Conservation (phyloP, 2,113 vertebrate species). For the Chionodraco myersi region DNA sequence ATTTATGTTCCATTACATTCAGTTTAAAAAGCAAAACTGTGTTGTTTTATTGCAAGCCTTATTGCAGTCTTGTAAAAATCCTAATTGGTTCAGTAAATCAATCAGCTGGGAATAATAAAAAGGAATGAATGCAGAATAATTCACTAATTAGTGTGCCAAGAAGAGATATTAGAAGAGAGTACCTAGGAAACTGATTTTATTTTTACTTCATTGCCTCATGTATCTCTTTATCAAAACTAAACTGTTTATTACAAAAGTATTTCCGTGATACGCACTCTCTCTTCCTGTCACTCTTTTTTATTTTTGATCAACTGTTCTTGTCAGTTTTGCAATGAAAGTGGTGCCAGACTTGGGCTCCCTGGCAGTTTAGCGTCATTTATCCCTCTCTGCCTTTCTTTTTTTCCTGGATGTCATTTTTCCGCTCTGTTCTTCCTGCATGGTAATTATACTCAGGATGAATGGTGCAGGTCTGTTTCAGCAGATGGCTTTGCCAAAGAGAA, state of each 20-base stretch:
- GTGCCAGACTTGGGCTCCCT: conserved; percentile 53
- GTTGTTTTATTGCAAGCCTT: conserved; percentile 20
- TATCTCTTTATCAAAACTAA: not conserved
- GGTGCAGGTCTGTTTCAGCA: conserved; percentile 81
- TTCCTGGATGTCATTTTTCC: conserved; percentile 71
- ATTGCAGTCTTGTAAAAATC: not conserved
- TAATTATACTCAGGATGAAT: conserved; percentile 80
- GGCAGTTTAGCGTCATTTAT: conserved; percentile 58
- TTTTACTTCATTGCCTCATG: conserved; percentile 13
- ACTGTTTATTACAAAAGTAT: conserved; percentile 14
- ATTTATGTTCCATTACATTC: conserved; percentile 3
- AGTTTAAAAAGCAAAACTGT: not conserved
- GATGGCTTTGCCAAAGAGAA: conserved; percentile 81
- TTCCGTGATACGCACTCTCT: conserved; percentile 7
- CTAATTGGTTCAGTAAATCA: not conserved
- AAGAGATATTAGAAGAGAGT: not conserved
- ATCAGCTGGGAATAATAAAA: conserved; percentile 12
- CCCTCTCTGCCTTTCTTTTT: conserved; percentile 36
- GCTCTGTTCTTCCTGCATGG: conserved; percentile 67
- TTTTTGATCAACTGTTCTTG: conserved; percentile 60
- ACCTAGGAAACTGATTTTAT: conserved; percentile 13
- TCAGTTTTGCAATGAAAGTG: conserved; percentile 59
- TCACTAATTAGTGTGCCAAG: not conserved
- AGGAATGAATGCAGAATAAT: not conserved
- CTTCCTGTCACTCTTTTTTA: not conserved